Evolutionary conservation across 2,113 vertebrate genomes (phyloP).

Genomic region (Ceratotherium simum): DNA sequence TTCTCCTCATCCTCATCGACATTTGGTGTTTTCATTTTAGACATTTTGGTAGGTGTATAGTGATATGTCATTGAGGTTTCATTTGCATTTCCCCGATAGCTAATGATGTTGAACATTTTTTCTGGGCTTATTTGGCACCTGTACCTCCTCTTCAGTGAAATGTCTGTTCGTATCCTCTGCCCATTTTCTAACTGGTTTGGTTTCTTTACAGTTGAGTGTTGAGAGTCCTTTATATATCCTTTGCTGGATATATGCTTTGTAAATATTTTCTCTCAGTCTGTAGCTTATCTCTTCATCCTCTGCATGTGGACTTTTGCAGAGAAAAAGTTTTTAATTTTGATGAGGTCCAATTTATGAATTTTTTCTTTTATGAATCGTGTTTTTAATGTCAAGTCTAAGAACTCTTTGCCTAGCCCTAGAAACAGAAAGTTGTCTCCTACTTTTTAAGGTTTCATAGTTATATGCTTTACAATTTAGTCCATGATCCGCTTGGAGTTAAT

Average conservation of each 20-base stretch:
- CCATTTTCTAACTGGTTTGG: neutral
- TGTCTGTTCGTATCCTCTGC: neutral
- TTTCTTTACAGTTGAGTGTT: neutral
- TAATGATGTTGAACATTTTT: neutral
- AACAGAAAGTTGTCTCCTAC: neutral
- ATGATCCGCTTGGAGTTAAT: neutral
- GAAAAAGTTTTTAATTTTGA: slow-evolving; percentile 20
- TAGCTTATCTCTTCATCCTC: neutral
- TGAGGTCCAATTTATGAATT: neutral
- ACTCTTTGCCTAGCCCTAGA: neutral
- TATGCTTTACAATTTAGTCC: neutral
- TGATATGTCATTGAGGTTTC: neutral
- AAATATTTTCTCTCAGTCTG: neutral
- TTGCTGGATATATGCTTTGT: neutral
- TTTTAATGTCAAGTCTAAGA: neutral
- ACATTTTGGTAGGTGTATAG: neutral
- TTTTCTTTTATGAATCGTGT: neutral
- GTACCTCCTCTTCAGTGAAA: neutral
- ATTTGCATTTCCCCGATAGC: neutral
- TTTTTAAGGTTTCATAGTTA: neutral
- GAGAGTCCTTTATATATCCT: neutral
- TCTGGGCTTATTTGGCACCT: neutral
- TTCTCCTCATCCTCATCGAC: neutral
- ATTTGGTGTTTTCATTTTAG: neutral
- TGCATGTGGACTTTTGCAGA: neutral